Percentiles rank a stretch among this genome's conserved stretches.
These are phyloP conservation scores for Fistularia commersonii DNA, from an alignment of 2,797 vertebrate genomes.

Conservation along the genomic window DNA sequence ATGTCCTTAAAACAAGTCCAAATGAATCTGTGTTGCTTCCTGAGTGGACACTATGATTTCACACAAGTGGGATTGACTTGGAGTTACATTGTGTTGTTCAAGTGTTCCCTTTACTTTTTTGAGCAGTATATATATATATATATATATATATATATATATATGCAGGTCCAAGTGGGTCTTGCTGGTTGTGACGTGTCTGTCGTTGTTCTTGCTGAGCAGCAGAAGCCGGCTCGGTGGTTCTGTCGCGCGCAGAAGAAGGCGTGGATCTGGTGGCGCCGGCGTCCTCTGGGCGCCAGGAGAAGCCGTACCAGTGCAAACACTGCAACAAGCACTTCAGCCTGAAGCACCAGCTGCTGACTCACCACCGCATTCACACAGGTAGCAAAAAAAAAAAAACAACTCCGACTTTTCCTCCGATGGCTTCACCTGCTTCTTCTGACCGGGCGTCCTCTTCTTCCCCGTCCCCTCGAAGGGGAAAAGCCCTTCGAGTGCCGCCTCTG, in stretches of 20 bases:
- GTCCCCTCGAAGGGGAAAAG: constrained; percentile 72
- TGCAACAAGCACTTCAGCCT: constrained; percentile 84
- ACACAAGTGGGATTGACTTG: too few relatives aligned
- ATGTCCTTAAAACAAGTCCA: too few relatives aligned
- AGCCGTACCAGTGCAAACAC: constrained; percentile 76
- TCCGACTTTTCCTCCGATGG: too few relatives aligned
- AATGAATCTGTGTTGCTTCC: too few relatives aligned
- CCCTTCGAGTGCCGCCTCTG: constrained; percentile 85
- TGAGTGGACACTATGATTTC: too few relatives aligned
- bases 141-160: too few relatives aligned
- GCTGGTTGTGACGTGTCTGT: too few relatives aligned
- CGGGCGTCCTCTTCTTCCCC: background rate
- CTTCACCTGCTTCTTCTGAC: background rate
- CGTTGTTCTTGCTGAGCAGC: background rate
- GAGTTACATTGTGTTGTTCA: too few relatives aligned
- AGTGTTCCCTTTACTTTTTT: too few relatives aligned
- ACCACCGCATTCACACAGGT: constrained; percentile 86
- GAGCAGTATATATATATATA: too few relatives aligned
- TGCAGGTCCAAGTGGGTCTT: too few relatives aligned
- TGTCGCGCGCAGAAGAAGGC: constrained; percentile 19
- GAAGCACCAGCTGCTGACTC: constrained; percentile 85
- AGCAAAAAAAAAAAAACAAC: constrained; percentile 3
- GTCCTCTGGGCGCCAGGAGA: constrained; percentile 61
- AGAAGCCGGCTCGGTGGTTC: too few relatives aligned
- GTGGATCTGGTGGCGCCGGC: constrained; percentile 44